These are phyloP conservation scores for Tenualosa ilisha DNA, from an alignment of 2,797 vertebrate genomes.

Conservation along the genomic window DNA sequence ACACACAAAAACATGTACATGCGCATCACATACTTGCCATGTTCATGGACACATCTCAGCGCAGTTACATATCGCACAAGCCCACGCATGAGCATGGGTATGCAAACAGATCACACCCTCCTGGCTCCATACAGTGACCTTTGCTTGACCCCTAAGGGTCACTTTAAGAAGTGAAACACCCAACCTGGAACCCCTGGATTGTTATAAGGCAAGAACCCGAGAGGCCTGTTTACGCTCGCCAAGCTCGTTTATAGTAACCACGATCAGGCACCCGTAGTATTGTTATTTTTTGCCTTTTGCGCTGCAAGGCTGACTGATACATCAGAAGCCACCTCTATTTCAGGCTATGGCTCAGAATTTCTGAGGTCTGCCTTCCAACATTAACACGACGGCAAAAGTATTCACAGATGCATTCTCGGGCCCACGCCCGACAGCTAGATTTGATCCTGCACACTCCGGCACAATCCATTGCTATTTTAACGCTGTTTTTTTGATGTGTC, in stretches of 20 bases:
- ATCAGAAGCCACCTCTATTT: neutral
- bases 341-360: neutral
- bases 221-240: neutral
- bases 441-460: constrained; percentile 16
- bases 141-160: neutral
- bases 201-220: constrained; percentile 2
- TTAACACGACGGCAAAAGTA: constrained; percentile 26
- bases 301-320: neutral
- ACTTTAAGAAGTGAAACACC: neutral
- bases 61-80: neutral
- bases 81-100: neutral
- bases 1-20: neutral
- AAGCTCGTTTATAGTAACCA: neutral
- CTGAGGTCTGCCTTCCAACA: constrained; percentile 2
- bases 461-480: constrained; percentile 57
- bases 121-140: neutral
- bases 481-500: constrained; percentile 37
- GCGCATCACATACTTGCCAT: neutral
- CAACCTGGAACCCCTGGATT: neutral
- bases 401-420: constrained; percentile 20
- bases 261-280: neutral
- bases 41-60: neutral
- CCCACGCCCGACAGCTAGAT: constrained; percentile 13
- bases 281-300: neutral
- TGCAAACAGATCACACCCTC: neutral